These are phyloP conservation scores for Leucosticte australis DNA, from an alignment of 2,113 vertebrate species.

Conservation along the genomic window DNA sequence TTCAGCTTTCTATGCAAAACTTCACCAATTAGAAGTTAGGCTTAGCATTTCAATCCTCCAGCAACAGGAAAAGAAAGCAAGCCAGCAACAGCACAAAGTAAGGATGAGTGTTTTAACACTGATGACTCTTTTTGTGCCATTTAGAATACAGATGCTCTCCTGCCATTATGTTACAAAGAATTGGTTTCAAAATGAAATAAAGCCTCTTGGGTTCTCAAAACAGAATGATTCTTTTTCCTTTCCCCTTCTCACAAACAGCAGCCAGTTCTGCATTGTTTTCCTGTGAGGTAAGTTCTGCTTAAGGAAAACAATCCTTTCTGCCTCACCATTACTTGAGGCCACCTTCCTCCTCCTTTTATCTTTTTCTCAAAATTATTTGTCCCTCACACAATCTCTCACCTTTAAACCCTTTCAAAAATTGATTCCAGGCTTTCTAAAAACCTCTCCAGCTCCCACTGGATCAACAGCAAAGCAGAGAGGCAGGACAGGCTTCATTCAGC, in stretches of 20 bases:
- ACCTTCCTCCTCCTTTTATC: not conserved
- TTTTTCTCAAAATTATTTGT: constrained; percentile 26
- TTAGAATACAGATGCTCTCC: not conserved
- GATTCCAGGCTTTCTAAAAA: constrained; percentile 20
- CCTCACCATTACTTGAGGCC: not conserved
- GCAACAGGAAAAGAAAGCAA: not conserved
- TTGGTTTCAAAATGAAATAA: constrained; percentile 20
- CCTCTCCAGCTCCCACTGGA: not conserved
- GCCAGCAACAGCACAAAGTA: not conserved
- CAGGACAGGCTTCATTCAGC: not conserved
- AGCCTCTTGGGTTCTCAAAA: not conserved
- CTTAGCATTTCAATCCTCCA: not conserved
- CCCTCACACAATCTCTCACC: constrained; percentile 11
- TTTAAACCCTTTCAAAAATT: constrained; percentile 22
- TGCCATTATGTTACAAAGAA: constrained; percentile 22
- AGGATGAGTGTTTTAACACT: not conserved
- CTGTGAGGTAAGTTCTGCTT: not conserved
- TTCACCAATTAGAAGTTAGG: not conserved
- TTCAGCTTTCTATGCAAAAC: not conserved
- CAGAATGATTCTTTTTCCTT: not conserved
- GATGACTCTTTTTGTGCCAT: not conserved
- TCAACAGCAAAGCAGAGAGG: not conserved
- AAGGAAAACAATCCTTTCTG: not conserved
- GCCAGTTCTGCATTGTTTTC: not conserved
- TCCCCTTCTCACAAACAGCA: not conserved